Base-by-base conservation (phyloP, 2,797 vertebrate species). In the Platalea minor region DNA sequence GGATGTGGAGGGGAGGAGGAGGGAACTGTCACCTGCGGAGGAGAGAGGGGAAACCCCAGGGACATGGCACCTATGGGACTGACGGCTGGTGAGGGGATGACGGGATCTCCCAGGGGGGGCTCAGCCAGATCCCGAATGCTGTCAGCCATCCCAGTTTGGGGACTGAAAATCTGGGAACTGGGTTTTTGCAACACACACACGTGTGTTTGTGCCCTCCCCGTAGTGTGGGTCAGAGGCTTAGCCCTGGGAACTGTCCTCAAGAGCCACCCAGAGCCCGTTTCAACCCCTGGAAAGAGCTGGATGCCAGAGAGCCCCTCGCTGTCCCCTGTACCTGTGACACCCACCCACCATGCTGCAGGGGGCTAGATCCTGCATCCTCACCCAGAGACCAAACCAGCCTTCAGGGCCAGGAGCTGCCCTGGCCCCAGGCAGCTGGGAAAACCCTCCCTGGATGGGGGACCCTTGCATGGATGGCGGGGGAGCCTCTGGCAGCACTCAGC, bases 391-490 rank as follows among this genome's bases (percentile, higher is more conserved):
- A 5, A 8, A 77, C 39, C 56, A 70, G 53, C 28, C 18, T 33
- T 61, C 46, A 24, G 45, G 9, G 17, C 37, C 67, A n/a, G 14
- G 50, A 83, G 19, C 19, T 63, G 43, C 57, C 33, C 37, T 15
- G 17, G 69, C 10, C 33, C n/a, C 45, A 21, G 16, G 7, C 0
- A 4, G 35, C 41, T 16, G 37, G 37, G 23, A 57, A 82, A 51
- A 8, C 56, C 14, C 26, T 46, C 54, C 39, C 13, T 2, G 26
- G 9, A 6, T 1, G 4, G 4, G 20, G 18, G 2, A 21, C 25
- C 41, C 29, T 33, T 19, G 14, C 21, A 2, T 1, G 5, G 41
- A 17, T 25, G n/a, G 9, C 11, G 7, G 31, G 3, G 0, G 17
- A 46, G 19, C 3, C 50, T 19, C 35, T 4, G 6, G 51, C 45